Evolutionary conservation across 1,140 invertebrate genomes (phyloP).

Genomic region (Nixonia krombeini): DNA sequence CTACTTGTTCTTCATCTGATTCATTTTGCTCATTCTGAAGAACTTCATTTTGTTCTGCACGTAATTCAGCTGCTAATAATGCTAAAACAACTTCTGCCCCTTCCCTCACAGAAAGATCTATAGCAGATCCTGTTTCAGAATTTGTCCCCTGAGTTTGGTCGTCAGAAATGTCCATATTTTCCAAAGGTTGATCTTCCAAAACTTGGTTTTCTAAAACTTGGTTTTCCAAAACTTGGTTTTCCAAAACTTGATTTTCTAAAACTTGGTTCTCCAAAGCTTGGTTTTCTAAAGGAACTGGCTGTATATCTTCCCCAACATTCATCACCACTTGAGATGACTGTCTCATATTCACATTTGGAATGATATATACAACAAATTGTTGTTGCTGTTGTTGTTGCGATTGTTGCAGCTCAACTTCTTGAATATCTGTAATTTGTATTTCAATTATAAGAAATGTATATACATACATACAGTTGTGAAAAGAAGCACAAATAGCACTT

Average conservation of each 20-base stretch:
- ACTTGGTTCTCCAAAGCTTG: background rate
- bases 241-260: background rate
- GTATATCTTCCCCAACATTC: background rate
- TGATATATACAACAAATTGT: background rate
- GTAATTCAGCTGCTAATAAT: background rate
- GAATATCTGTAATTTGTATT: no score
- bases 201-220: background rate
- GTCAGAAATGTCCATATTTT: background rate
- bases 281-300: slow-evolving; percentile 1
- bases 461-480: no score
- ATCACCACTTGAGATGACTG: background rate
- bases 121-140: background rate
- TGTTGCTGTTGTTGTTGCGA: no score
- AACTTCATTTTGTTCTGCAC: slow-evolving; percentile 6
- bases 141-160: no score
- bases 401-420: no score
- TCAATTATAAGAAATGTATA: no score
- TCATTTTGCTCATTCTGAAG: background rate
- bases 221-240: background rate
- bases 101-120: background rate
- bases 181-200: background rate
- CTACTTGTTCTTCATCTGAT: background rate
- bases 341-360: background rate
- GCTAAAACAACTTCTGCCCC: no score
- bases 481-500: no score